Conservation (phyloP, 1,140 invertebrate species). For the Calephelis nemesis region DNA sequence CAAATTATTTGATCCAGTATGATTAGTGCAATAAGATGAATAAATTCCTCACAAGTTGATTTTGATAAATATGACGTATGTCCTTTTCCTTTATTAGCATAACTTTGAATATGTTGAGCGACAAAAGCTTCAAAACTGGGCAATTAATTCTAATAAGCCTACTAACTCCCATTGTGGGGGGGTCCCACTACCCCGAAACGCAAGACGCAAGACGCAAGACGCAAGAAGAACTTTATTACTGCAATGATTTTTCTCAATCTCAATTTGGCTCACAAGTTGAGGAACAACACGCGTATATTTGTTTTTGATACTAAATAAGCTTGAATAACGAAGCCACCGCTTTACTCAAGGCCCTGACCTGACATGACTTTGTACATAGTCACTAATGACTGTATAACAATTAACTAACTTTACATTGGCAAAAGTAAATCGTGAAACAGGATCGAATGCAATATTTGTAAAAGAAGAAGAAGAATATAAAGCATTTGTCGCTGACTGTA, state of each 20-base stretch:
- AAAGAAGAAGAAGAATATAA: no score
- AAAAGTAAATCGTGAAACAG: no score
- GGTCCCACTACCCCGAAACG: conserved; percentile 22
- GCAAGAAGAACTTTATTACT: conserved; percentile 22
- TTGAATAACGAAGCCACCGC: no score
- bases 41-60: neutral
- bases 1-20: neutral
- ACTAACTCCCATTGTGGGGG: no score
- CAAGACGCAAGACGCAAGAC: no score
- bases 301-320: neutral
- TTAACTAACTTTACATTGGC: no score
- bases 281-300: neutral
- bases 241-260: neutral
- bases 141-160: conserved; percentile 26
- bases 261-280: conserved; percentile 11
- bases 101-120: neutral
- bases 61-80: neutral
- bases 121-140: conserved; percentile 21
- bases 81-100: neutral
- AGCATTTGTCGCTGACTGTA: neutral
- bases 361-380: no score
- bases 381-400: no score
- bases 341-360: no score
- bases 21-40: neutral
- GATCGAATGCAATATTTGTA: no score